Base-by-base conservation (phyloP, 2,113 vertebrate genomes). In the Myiopsitta monachus region DNA sequence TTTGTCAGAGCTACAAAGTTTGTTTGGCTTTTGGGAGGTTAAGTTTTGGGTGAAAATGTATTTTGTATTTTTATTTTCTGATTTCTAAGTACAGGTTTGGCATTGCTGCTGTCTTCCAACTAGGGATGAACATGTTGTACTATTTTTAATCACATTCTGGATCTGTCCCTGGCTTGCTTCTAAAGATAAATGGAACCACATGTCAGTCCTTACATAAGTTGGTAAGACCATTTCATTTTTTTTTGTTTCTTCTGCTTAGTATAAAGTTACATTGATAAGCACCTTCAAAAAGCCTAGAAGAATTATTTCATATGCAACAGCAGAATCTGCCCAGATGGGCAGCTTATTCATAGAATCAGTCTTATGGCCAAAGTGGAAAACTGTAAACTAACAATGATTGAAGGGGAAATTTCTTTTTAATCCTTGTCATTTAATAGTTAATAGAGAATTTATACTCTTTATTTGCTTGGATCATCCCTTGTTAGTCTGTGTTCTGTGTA, bases 161-260 rank as follows among this genome's bases (percentile, higher is more conserved):
- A 92, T 95, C 73, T 0, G 0, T 87, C 81, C 52, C 81, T 92
- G 74, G 70, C 66, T 87, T 91, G 89, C 66, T 95, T 95, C 94
- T 95, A 90, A 94, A 95, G 93, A 96, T 95, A 96, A 96, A 92
- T 0, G 0, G 81, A 92, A 69, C 76, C 92, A 91, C 91, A 23
- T 87, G 95, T 47, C 87, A 72, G 80, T 89, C 67, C 73, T 92
- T 96, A 94, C 55, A 38, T 94, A 92, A 95, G 76, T 57, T 44
- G 57, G 43, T 82, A 78, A 79, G 55, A 49, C 46, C 66, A 62
- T 68, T 95, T 78, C 80, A 84, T 55, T 57, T 64, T 62, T n/a
- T 85, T 81, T 59, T 31, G 18, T 83, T 94, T 90, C 49, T 93
- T 94, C 54, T 16, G 1, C 66, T 90, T 76, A 80, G n/a, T 59